Percentiles rank a stretch among this genome's conserved stretches.
Conservation (phyloP, 2,113 vertebrate species). For the Scopus umbretta region DNA sequence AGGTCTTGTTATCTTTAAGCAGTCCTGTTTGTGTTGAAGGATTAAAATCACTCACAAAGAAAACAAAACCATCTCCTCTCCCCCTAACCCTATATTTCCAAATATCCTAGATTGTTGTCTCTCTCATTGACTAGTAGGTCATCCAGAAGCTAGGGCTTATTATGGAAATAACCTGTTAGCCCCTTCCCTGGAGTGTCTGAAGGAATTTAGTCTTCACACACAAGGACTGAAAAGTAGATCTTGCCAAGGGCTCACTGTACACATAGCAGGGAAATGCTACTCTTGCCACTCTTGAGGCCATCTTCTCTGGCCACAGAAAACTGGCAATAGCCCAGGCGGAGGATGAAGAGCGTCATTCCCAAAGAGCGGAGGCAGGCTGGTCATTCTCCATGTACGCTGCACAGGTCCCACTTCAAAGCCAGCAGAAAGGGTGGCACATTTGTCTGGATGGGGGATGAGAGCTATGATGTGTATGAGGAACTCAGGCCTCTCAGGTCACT, state of each 20-base stretch:
- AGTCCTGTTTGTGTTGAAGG: background rate
- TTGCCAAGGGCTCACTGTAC: background rate
- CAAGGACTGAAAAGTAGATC: background rate
- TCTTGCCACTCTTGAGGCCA: background rate
- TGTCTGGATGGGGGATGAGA: background rate
- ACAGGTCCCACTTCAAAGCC: background rate
- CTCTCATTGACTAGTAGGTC: background rate
- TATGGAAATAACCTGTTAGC: background rate
- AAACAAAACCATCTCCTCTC: background rate
- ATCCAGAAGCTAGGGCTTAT: background rate
- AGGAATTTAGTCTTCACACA: background rate
- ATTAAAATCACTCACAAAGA: conserved; percentile 33
- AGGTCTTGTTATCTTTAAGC: conserved; percentile 36
- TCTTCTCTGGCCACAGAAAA: background rate
- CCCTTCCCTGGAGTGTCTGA: background rate
- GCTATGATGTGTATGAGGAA: background rate
- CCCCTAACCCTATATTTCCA: background rate
- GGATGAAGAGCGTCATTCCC: background rate
- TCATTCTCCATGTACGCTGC: background rate
- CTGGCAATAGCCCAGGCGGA: background rate
- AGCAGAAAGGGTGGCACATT: background rate
- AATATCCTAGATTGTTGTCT: background rate
- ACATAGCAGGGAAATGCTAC: background rate
- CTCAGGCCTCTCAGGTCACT: background rate
- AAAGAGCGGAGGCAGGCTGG: background rate